A percentile compares a stretch with the other conserved stretches of the same genome.
These are phyloP conservation scores for Parazoanthus darwini DNA, from an alignment of 92 coral and sea anemone genomes.

Conservation along the genomic window DNA sequence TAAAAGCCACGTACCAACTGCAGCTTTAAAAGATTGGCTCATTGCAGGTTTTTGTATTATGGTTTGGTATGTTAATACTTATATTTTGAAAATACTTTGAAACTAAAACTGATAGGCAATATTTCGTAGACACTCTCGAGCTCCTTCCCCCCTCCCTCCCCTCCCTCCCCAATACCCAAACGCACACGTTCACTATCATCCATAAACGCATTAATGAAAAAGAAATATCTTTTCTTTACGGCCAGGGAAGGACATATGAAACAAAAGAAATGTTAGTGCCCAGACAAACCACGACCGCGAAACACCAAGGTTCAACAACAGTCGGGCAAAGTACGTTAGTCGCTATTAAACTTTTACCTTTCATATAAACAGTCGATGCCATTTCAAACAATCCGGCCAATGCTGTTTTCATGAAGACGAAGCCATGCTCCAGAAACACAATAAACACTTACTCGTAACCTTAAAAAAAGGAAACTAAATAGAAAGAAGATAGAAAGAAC, in stretches of 20 bases:
- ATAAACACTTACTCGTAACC: background rate
- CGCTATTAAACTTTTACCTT: background rate
- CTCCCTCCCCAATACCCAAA: no score
- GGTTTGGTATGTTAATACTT: background rate
- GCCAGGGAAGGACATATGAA: background rate
- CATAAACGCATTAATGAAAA: no score
- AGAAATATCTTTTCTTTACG: no score
- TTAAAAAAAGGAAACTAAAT: background rate
- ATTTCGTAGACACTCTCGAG: background rate
- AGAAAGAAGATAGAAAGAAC: no score
- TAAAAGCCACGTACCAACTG: background rate
- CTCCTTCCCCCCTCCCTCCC: no score
- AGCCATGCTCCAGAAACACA: background rate
- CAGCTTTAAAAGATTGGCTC: background rate
- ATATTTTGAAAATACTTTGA: background rate
- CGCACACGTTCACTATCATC: no score
- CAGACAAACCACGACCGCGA: background rate
- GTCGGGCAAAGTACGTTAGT: background rate
- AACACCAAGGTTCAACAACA: background rate
- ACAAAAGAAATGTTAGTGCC: no score
- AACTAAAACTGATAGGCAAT: background rate
- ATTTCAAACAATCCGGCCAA: no score
- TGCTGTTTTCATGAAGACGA: no score
- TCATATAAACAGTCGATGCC: no score
- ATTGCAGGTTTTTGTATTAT: background rate